Evolutionary conservation across 37 sponge, comb jelly and placozoan species (phyloP).

Genomic region (Geodia barretti): DNA sequence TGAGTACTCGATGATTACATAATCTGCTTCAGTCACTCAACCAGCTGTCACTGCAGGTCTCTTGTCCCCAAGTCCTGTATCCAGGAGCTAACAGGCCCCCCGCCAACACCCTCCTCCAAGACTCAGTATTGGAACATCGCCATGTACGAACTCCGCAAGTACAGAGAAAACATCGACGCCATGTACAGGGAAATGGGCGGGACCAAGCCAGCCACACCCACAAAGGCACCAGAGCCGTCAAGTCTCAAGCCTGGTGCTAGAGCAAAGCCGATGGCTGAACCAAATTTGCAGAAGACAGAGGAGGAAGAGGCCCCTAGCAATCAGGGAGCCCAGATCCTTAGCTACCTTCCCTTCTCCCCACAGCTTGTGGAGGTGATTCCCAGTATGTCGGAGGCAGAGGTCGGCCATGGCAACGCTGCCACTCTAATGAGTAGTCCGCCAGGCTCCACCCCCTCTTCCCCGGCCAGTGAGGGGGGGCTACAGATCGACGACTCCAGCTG

Average conservation of each 20-base stretch:
- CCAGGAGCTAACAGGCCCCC: conserved; percentile 56
- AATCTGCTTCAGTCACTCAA: conserved; percentile 1
- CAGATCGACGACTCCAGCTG: conserved; percentile 40
- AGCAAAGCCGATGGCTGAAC: background rate
- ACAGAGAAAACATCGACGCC: conserved; percentile 69
- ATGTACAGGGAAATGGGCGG: conserved; percentile 44
- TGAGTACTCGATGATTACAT: conserved; percentile 7
- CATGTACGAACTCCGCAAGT: conserved; percentile 73
- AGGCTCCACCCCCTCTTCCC: conserved; percentile 44
- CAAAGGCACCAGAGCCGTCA: background rate
- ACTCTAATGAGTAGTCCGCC: background rate
- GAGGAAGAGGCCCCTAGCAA: background rate
- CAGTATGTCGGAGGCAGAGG: background rate
- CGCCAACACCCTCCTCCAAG: conserved; percentile 75
- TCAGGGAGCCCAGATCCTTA: conserved; percentile 8
- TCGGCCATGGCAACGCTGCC: conserved; percentile 34
- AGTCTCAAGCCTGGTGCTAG: background rate
- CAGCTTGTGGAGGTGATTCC: conserved; percentile 55
- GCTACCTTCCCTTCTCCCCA: conserved; percentile 43
- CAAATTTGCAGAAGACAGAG: background rate
- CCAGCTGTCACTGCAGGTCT: conserved; percentile 28
- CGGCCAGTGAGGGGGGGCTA: conserved; percentile 44
- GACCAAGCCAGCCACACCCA: conserved; percentile 1
- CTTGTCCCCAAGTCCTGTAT: conserved; percentile 58
- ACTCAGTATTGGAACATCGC: conserved; percentile 73